A percentile compares a stretch with the other conserved stretches of the same genome.
phyloP scores from a whole-genome alignment of 1,140 invertebrate species.

The Plutomurus gul region DNA sequence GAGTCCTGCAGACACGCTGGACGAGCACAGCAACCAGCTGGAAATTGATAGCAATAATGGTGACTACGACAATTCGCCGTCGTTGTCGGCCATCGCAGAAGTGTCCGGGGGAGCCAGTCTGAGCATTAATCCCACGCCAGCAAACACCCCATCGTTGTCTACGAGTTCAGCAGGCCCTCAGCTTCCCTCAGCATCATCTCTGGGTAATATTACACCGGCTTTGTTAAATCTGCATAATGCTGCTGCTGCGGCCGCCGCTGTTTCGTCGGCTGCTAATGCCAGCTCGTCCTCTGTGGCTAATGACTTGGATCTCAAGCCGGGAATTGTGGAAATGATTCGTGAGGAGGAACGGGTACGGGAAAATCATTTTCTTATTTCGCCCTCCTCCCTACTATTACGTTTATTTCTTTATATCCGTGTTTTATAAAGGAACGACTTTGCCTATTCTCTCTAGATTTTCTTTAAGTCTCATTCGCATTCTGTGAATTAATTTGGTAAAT shows the following conservation, averaged over 20 bases:
- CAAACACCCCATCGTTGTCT: slow-evolving; percentile 55
- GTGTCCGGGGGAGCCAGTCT: slow-evolving; percentile 10
- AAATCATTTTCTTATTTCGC: not conserved
- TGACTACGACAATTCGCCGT: slow-evolving; percentile 45
- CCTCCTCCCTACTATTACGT: too few relatives aligned
- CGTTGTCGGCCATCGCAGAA: slow-evolving; percentile 35
- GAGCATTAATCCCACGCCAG: slow-evolving; percentile 48
- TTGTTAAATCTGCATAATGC: slow-evolving; percentile 49
- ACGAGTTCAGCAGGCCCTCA: slow-evolving; percentile 55
- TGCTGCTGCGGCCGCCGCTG: slow-evolving; percentile 34
- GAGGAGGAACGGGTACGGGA: slow-evolving; percentile 88
- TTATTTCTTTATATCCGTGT: too few relatives aligned
- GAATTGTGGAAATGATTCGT: slow-evolving; percentile 92
- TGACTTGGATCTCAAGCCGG: slow-evolving; percentile 87
- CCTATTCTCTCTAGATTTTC: slow-evolving; percentile 3
- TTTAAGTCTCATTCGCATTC: slow-evolving; percentile 28
- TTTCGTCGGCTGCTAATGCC: slow-evolving; percentile 46
- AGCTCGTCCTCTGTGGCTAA: slow-evolving; percentile 62
- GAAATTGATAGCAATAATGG: slow-evolving; percentile 47
- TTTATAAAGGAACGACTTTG: too few relatives aligned
- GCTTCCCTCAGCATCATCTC: slow-evolving; percentile 47
- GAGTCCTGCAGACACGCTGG: slow-evolving; percentile 40
- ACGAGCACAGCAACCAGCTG: slow-evolving; percentile 48
- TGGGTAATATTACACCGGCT: slow-evolving; percentile 36
- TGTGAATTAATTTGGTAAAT: slow-evolving; percentile 28